Base-by-base conservation (phyloP, 2,113 vertebrate species). In the Elgaria multicarinata region DNA sequence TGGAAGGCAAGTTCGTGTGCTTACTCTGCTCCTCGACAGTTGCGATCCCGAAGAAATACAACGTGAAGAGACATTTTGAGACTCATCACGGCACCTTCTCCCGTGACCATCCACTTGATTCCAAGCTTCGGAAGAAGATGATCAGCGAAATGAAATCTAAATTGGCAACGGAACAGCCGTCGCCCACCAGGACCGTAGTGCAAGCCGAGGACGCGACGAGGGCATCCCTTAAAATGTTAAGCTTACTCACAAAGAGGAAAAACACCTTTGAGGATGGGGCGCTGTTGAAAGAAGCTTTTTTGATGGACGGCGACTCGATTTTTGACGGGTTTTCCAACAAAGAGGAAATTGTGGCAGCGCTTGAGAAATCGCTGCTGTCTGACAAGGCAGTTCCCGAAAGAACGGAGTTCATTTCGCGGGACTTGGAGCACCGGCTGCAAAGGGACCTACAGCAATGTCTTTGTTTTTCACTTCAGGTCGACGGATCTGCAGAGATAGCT, bases 271-370 rank as follows among this genome's bases (percentile, higher is more conserved):
- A 75, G n/a, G 84, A 86, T 0, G 71, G 71, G 13, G 71, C 62
- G 46, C 53, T 86, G n/a, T 28, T 75, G 31, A 87, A 87, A 28
- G 55, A 76, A 72, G 46, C 64, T 1, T 78, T 87, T 44, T n/a
- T 87, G 31, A 46, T 9, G 3, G 74, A 26, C 0, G 74, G 55
- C 1, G 71, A 66, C 55, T 87, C 39, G 1, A 26, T 78, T 44
- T 76, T 87, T 9, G 72, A 78, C 14, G 72, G 58, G 12, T 87
- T 87, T 46, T 42, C 39, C 75, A 78, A 78, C n/a, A 87, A 87
- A n/a, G 64, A 66, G 31, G 86, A 87, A 66, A 78, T 78, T 28
- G 20, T 78, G 39, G 22, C 31, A 3, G 31, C 86, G 0, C 50
- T 78, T 46, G 39, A 87, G 33, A 87, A 78, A 10, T n/a, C 78